Evolutionary conservation across 1,140 invertebrate genomes (phyloP).

Genomic region (Drosophila erecta): DNA sequence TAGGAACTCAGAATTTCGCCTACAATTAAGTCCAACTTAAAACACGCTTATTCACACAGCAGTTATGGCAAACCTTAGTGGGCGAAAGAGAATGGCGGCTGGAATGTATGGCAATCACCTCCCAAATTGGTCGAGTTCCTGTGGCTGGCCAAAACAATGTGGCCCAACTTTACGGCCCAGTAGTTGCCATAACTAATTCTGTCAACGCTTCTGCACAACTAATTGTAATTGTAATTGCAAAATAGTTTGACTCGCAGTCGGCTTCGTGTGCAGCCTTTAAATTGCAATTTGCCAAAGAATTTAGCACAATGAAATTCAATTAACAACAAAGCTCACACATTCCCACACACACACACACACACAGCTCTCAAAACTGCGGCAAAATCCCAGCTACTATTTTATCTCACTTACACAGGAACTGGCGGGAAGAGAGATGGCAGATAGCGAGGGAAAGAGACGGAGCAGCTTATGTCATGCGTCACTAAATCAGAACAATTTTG

Average conservation of each 20-base stretch:
- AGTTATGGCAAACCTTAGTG: neutral
- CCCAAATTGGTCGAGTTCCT: conserved; percentile 2
- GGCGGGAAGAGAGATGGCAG: neutral
- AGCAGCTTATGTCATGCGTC: conserved; percentile 24
- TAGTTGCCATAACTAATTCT: conserved; percentile 30
- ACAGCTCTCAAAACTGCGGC: conserved; percentile 9
- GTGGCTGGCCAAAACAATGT: conserved; percentile 14
- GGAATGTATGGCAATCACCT: conserved; percentile 17
- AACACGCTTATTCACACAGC: neutral
- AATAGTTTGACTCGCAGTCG: conserved; percentile 42
- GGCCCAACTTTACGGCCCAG: conserved; percentile 15
- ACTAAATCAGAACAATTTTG: conserved; percentile 44
- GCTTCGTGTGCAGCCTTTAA: conserved; percentile 32
- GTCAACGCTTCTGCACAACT: conserved; percentile 34
- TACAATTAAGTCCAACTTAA: conserved; percentile 43
- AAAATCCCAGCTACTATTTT: conserved; percentile 9
- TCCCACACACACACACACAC: neutral
- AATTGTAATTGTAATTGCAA: conserved; percentile 67
- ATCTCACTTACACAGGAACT: neutral
- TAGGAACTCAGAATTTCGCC: conserved; percentile 8
- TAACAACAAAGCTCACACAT: conserved; percentile 40
- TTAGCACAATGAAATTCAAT: conserved; percentile 63
- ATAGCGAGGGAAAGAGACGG: neutral
- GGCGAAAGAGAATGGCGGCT: neutral
- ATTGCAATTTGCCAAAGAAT: conserved; percentile 72